Evolutionary conservation across 2,888 invertebrate genomes (phyloP).

Genomic region (Spodoptera littoralis): DNA sequence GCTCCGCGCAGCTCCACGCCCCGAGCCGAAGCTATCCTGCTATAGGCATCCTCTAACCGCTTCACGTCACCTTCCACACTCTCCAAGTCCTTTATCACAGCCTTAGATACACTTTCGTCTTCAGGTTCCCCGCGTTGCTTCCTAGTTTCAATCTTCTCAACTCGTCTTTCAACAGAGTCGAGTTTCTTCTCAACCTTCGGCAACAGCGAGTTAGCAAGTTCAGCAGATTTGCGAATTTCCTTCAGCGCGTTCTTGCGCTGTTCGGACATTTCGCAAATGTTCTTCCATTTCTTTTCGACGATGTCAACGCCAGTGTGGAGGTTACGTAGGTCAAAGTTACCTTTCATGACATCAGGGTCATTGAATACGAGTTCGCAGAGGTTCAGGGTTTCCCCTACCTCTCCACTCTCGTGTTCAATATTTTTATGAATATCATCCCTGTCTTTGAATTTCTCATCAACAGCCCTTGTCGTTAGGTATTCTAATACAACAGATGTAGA

Average conservation of each 20-base stretch:
- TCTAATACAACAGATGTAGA: conserved; percentile 91
- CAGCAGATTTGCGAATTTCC: conserved; percentile 89
- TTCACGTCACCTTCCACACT: conserved; percentile 90
- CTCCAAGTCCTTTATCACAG: conserved; percentile 88
- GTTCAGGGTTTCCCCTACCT: conserved; percentile 93
- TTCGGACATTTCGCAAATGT: conserved; percentile 92
- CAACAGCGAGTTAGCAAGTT: conserved; percentile 90
- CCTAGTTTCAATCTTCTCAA: conserved; percentile 85
- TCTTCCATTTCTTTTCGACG: conserved; percentile 94
- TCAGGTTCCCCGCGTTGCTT: conserved; percentile 81
- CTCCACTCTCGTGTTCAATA: conserved; percentile 93
- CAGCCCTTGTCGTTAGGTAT: conserved; percentile 89
- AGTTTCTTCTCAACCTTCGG: conserved; percentile 90
- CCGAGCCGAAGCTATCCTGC: conserved; percentile 90
- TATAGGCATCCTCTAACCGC: conserved; percentile 91
- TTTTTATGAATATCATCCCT: conserved; percentile 92
- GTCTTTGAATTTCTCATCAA: conserved; percentile 91
- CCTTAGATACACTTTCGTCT: conserved; percentile 89
- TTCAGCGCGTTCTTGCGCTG: conserved; percentile 87
- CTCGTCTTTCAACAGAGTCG: conserved; percentile 88
- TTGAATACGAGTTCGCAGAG: conserved; percentile 93
- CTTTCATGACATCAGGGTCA: conserved; percentile 92
- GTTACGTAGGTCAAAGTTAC: conserved; percentile 91
- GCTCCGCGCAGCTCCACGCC: conserved; percentile 90
- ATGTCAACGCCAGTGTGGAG: conserved; percentile 91